Conservation (phyloP, 2,113 vertebrate genomes). For the Phrynocephalus versicolor region DNA sequence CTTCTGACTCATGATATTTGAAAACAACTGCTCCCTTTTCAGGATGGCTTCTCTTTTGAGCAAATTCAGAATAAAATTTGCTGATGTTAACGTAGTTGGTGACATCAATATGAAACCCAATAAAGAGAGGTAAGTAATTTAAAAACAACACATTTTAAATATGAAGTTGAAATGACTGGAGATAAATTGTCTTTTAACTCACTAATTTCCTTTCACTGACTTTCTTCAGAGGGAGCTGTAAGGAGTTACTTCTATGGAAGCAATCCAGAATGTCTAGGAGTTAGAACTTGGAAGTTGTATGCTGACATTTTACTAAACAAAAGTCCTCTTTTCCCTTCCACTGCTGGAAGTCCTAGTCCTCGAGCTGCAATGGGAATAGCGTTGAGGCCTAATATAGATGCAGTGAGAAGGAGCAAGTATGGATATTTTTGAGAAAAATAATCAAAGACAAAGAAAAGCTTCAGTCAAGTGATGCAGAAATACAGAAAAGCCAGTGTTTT, state of each 20-base stretch:
- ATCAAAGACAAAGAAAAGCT: neutral
- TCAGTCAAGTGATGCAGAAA: neutral
- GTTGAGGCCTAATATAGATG: neutral
- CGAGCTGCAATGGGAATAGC: neutral
- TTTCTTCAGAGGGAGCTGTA: too few relatives aligned
- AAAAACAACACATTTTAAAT: constrained; percentile 1
- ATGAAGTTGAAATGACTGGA: constrained; percentile 3
- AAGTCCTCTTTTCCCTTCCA: neutral
- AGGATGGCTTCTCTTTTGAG: constrained; percentile 92
- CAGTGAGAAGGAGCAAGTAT: neutral
- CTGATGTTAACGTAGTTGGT: constrained; percentile 87
- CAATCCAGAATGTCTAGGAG: neutral
- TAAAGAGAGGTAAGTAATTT: constrained; percentile 84
- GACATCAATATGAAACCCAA: constrained; percentile 88
- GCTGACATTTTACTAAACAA: neutral
- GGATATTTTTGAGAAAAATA: neutral
- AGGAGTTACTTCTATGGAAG: too few relatives aligned
- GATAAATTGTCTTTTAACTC: neutral
- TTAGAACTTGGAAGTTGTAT: neutral
- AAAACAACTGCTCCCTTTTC: constrained; percentile 63
- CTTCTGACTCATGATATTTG: constrained; percentile 51
- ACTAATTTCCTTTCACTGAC: constrained; percentile 18
- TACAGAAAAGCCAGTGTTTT: neutral
- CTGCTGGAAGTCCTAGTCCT: neutral
- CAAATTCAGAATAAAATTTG: constrained; percentile 95